A percentile compares a stretch with the other conserved stretches of the same genome.
These are phyloP conservation scores for Catocala sponsa DNA, from an alignment of 2,888 invertebrate species.

Conservation along the genomic window DNA sequence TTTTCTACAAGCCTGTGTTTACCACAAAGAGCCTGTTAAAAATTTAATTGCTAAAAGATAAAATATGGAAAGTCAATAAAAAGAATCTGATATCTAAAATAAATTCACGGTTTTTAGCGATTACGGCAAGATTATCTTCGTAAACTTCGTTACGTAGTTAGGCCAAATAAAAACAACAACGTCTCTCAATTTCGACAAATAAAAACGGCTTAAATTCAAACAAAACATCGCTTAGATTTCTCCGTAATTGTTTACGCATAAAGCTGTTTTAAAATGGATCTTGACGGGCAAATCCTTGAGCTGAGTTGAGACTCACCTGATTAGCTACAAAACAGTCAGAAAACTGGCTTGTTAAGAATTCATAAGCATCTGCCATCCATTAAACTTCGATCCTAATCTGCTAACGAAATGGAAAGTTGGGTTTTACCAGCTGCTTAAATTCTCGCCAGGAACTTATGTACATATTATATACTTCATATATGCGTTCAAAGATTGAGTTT, in stretches of 20 bases:
- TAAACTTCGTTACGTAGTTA: not conserved
- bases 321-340: constrained; percentile 29
- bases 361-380: constrained; percentile 21
- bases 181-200: constrained; percentile 4
- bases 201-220: constrained; percentile 25
- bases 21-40: too few relatives aligned
- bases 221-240: constrained; percentile 26
- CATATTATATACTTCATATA: too few relatives aligned
- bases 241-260: constrained; percentile 31
- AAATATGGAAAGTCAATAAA: too few relatives aligned
- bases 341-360: constrained; percentile 27
- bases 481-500: too few relatives aligned
- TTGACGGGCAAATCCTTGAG: constrained; percentile 24
- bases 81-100: not conserved
- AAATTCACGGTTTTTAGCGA: not conserved
- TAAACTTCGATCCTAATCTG: constrained; percentile 27
- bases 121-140: not conserved
- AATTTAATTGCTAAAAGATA: too few relatives aligned
- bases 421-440: constrained; percentile 6
- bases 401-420: not conserved
- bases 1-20: too few relatives aligned
- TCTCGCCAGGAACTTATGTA: too few relatives aligned
- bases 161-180: constrained; percentile 18
- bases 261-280: constrained; percentile 42
- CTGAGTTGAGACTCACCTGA: constrained; percentile 29